Evolutionary conservation across 2,888 invertebrate genomes (phyloP), one percentile per base, ranked within the genome.

Genomic region (Acleris literana): DNA sequence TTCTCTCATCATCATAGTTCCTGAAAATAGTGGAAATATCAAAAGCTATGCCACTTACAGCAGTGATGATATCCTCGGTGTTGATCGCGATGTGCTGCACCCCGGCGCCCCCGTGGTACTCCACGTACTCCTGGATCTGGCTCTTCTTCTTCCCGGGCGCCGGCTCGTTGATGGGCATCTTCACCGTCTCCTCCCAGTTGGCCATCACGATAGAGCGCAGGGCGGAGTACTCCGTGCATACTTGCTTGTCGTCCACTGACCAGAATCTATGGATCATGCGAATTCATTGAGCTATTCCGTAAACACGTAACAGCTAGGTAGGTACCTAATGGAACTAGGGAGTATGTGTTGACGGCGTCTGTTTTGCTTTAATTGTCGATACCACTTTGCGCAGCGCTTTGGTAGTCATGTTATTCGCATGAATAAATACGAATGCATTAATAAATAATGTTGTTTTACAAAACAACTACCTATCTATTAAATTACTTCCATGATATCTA

Each of bases 71-170:
- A 85, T 99, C 96, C 70, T 95, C 93, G 0, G 99, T 98, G 82
- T 98, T 98, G n/a, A 99, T 93, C 4, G 99, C 99, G 74, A 99
- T 98, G 81, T 99, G 99, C 86, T 99, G 99, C 0, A 99, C 98
- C 0, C 99, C 99, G 2, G 98, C 96, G 0, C 99, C 98, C 0
- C 99, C 99, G 82, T 99, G 98, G 84, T 99, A 99, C 78, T 99
- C 99, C 51, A 99, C 98, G 83, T 97, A 99, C 86, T 99, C 99
- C 85, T 99, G 97, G 73, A 99, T 99, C 93, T 99, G 99, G 70
- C 99, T 99, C 86, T 97, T 98, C 90, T 96, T 97, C 85, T 97
- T 97, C 3, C 99, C 99, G 0, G 94, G 87, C 0, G 99, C 99
- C 3, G 99, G 99, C 85, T 99, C 99, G 85, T 99, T 99, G 77